Base-by-base conservation (phyloP, 2,797 vertebrate genomes). In the Hephaestus fuliginosus region DNA sequence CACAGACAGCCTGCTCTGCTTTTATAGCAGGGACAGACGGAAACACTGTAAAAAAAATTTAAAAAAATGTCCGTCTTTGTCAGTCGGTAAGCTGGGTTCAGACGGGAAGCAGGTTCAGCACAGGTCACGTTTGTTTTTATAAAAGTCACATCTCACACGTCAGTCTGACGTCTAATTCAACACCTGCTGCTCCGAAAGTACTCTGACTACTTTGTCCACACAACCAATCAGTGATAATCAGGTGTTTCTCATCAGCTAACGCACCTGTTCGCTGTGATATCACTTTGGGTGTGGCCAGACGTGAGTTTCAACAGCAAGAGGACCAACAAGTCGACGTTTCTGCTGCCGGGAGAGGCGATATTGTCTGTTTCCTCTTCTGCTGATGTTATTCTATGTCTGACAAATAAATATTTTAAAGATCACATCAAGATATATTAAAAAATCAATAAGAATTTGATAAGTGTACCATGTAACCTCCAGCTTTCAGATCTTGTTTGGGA, bases 1-100 rank as follows among this genome's bases (percentile, higher is more conserved):
- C 84, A 86, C 78, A 86, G 73, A 88, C 86, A 51, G 87, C 20
- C 80, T 4, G 68, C 68, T 68, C 58, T 89, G 90, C 88, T 89
- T 88, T 79, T 49, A 85, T 81, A 87, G 81, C 83, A 56, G 83
- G 81, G 81, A 90, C 82, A 86, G 86, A 80, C 77, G 0, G 67
- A 84, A 53, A 74, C 86, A 78, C 77, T 83, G 77, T 74, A 25
- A 25, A 25, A 25, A 25, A 25, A 25, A 25, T 1, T 1, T 25
- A 1, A 72, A 86, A 80, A 85, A 64, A 76, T 17, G 56, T 55
- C 65, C 0, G 58, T 78, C 56, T 71, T 72, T 70, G 51, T 33
- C 22, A n/a, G 39, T 64, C 14, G 33, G 74, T 67, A 55, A 66
- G 57, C 65, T 69, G 2, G 14, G 73, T 10, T 51, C 13, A 33